phyloP scores from a whole-genome alignment of 23 tunicate species.

The Styela plicata region DNA sequence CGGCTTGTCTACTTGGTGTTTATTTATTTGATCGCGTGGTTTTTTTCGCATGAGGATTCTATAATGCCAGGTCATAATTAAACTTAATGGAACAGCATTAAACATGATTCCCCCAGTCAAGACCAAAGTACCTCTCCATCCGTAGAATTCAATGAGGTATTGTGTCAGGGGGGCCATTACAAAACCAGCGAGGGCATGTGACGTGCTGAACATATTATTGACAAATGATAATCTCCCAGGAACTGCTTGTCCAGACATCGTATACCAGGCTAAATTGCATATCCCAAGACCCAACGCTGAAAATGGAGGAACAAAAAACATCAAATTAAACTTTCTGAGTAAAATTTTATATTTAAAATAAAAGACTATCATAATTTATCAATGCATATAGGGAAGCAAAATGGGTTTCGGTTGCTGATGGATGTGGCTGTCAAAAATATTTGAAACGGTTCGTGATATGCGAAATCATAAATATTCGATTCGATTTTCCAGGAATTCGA shows the following conservation, averaged over 20 bases:
- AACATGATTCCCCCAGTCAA: constrained; percentile 2
- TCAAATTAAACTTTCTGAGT: too few species aligned
- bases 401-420: too few species aligned
- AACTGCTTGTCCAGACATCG: constrained; percentile 8
- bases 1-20: too few species aligned
- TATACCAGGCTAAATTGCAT: constrained; percentile 3
- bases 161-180: constrained; percentile 16
- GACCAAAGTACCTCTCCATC: constrained; percentile 17
- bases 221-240: not conserved
- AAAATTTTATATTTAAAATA: too few species aligned
- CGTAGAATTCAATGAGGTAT: not conserved
- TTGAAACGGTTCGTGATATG: too few species aligned
- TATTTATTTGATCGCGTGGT: too few species aligned
- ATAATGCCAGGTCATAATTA: not conserved
- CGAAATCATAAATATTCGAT: too few species aligned
- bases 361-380: too few species aligned
- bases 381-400: too few species aligned
- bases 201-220: constrained; percentile 15
- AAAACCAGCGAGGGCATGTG: not conserved
- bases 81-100: not conserved
- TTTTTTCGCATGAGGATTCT: not conserved
- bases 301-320: too few species aligned
- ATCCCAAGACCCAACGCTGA: constrained; percentile 12
- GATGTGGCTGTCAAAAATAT: too few species aligned
- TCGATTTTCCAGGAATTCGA: too few species aligned